Evolutionary conservation across 2,797 vertebrate genomes (phyloP).

Genomic region (Falco naumanni): DNA sequence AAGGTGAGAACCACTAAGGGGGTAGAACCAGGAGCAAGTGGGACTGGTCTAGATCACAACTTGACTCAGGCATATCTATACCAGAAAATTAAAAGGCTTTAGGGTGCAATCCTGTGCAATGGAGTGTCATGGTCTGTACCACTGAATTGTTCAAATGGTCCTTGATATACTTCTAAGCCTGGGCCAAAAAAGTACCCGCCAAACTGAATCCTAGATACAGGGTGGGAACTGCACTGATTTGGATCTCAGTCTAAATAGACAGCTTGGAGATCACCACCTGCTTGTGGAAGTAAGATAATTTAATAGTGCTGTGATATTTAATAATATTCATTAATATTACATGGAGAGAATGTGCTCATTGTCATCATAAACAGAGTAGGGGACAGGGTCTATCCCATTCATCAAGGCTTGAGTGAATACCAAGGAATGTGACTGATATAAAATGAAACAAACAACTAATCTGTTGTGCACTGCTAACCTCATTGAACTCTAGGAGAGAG

Average conservation of each 20-base stretch:
- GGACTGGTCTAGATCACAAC: not conserved
- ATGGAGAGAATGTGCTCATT: not conserved
- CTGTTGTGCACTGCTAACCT: not conserved
- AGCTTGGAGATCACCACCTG: not conserved
- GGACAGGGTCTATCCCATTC: not conserved
- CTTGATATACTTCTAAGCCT: not conserved
- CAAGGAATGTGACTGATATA: not conserved
- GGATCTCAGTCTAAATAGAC: not conserved
- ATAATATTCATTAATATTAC: not conserved
- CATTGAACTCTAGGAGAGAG: not conserved
- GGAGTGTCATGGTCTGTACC: not conserved
- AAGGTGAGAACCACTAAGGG: not conserved
- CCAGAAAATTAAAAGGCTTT: not conserved
- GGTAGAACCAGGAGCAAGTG: not conserved
- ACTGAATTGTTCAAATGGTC: not conserved
- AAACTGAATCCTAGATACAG: not conserved
- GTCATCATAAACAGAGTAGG: not conserved
- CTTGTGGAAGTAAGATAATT: not conserved
- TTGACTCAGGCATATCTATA: not conserved
- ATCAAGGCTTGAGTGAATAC: not conserved
- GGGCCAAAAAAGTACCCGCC: not conserved
- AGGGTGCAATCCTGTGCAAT: not conserved
- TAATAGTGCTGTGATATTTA: not conserved
- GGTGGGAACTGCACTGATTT: not conserved
- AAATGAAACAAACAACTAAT: not conserved